These are phyloP conservation scores for Prinia subflava DNA, from an alignment of 2,113 vertebrate species.

Conservation along the genomic window DNA sequence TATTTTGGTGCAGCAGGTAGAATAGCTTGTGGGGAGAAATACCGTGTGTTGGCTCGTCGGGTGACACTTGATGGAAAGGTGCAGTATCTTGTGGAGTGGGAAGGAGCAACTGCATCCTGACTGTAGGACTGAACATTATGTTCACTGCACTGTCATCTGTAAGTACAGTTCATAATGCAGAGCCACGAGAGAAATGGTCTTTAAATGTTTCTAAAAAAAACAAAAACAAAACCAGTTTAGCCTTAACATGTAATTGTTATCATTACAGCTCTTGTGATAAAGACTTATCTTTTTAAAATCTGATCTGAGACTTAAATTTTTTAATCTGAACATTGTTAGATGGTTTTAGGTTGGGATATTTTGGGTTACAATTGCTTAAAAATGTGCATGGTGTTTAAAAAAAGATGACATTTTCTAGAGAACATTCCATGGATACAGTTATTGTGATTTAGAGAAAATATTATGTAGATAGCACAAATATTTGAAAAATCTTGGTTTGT, in stretches of 20 bases:
- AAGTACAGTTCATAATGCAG: conserved; percentile 67
- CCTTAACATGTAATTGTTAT: conserved; percentile 77
- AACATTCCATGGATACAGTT: conserved; percentile 74
- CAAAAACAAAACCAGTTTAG: conserved; percentile 70
- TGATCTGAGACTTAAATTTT: conserved; percentile 77
- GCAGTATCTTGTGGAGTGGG: conserved; percentile 99
- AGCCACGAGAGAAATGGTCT: conserved; percentile 61
- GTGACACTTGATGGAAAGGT: conserved; percentile 96
- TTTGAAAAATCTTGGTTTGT: conserved; percentile 72
- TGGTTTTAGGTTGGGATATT: conserved; percentile 77
- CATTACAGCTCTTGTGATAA: conserved; percentile 75
- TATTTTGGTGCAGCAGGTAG: conserved; percentile 97
- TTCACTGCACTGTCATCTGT: conserved; percentile 76
- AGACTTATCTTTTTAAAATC: conserved; percentile 76
- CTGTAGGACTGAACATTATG: conserved; percentile 73
- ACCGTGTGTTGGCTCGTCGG: conserved; percentile 90
- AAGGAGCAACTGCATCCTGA: conserved; percentile 97
- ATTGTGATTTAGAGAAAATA: conserved; percentile 78
- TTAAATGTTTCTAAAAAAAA: conserved; percentile 59
- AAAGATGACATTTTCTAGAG: conserved; percentile 69
- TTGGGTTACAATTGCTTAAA: conserved; percentile 74
- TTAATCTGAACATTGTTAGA: conserved; percentile 77
- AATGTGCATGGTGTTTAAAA: conserved; percentile 74
- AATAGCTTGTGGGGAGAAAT: conserved; percentile 96
- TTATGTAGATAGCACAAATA: conserved; percentile 79